A percentile compares a stretch with the other conserved stretches of the same genome.
These are phyloP conservation scores for Ploceus nigricollis DNA, from an alignment of 2,113 vertebrate species.

Conservation along the genomic window DNA sequence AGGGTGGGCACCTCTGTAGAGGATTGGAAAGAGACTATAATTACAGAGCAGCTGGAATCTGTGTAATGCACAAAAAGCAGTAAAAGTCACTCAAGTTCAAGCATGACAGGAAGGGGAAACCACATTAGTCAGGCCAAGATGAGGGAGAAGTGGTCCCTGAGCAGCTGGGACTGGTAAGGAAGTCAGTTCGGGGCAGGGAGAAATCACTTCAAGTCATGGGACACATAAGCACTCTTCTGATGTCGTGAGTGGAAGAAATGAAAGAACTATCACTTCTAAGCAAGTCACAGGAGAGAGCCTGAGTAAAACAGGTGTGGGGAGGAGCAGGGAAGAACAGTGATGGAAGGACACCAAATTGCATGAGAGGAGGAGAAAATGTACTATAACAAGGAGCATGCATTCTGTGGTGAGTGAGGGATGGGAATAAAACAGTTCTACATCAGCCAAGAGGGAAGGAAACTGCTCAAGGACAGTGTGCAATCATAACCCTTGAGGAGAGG, in stretches of 20 bases:
- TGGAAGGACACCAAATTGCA: not conserved
- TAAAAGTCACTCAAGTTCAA: conserved; percentile 48
- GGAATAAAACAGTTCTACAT: not conserved
- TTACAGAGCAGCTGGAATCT: not conserved
- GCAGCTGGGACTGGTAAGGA: conserved; percentile 51
- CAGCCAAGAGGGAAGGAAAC: not conserved
- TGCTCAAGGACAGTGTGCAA: fast-evolving
- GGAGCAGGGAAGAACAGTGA: not conserved
- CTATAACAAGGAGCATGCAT: not conserved
- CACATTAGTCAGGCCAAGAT: conserved; percentile 17
- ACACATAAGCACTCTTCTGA: not conserved
- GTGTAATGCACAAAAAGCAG: not conserved
- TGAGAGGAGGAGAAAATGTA: not conserved
- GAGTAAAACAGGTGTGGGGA: not conserved
- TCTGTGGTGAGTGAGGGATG: not conserved
- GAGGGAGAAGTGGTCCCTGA: conserved; percentile 30
- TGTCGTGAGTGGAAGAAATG: not conserved
- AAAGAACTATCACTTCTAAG: not conserved
- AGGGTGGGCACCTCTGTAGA: not conserved
- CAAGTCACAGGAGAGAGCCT: not conserved
- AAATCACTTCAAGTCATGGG: not conserved
- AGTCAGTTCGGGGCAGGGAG: not conserved
- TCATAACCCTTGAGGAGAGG: not conserved
- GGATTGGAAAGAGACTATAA: not conserved
- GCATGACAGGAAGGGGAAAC: conserved; percentile 18